Evolutionary conservation across 2,888 invertebrate species (phyloP), one percentile per base, ranked within the genome.

Genomic region (Leucozona laternaria): DNA sequence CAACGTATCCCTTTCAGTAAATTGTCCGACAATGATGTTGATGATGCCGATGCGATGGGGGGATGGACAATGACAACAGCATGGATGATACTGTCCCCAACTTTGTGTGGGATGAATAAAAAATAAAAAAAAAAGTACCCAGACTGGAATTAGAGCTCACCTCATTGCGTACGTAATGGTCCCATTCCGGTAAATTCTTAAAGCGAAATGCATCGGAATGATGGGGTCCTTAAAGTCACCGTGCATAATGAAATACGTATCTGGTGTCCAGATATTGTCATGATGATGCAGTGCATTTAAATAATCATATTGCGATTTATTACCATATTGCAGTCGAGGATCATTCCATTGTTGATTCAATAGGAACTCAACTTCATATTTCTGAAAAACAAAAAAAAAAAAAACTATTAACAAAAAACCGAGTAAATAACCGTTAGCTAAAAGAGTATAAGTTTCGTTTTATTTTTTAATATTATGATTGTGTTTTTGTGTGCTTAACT

Each of bases 191-290:
- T 96, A 97, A 92, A 98, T 97, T 92, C 97, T 95, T 92, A 98
- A 95, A 89, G 98, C 97, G 91, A 98, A 97, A 94, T 98, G 97
- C 94, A 97, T 96, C 89, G 97, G 97, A 93, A 97, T 97, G 92
- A 97, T 95, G 88, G 97, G 97, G 93, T 97, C 97, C 94, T 98
- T 97, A 93, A 98, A 98, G 93, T 98, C 98, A 88, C 98, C 98
- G 93, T 98, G 98, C 96, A 98, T 98, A 93, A 98, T 97, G 94
- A 98, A 98, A 93, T 98, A 98, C 79, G 97, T 98, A 94, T 98
- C 98, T 88, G 98, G 98, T 90, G 97, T 94, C 98, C 97, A 98
- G 92, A 98, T 96, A 91, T 97, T 96, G 92, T 97, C 96, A 94
- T 97, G 96, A 93, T 98, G 98, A 93, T 97, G 97, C 91, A 98